phyloP scores from a whole-genome alignment of 1,140 invertebrate genomes.

The Pogonus chalceus region DNA sequence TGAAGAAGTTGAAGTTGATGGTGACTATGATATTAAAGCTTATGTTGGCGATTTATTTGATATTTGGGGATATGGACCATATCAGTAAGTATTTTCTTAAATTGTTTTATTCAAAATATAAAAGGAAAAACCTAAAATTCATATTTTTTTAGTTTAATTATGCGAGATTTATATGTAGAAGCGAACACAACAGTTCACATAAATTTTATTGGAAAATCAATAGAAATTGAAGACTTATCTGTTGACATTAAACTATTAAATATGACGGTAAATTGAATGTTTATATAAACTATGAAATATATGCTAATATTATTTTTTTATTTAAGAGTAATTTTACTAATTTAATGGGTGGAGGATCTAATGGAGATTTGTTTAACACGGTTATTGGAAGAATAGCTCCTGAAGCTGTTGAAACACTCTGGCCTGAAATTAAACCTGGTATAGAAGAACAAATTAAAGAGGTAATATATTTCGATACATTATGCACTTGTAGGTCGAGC shows the following conservation, averaged over 20 bases:
- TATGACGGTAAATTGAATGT: not conserved
- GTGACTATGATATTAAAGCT: constrained; percentile 26
- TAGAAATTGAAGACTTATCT: too few species aligned
- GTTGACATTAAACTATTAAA: too few species aligned
- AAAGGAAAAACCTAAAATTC: too few species aligned
- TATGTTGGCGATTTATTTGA: constrained; percentile 23
- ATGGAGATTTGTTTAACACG: constrained; percentile 29
- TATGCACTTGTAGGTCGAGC: too few species aligned
- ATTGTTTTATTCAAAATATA: not conserved
- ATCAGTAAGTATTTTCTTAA: constrained; percentile 22
- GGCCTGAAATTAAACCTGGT: constrained; percentile 30
- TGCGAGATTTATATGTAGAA: not conserved
- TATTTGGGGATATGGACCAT: constrained; percentile 28
- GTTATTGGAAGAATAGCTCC: constrained; percentile 29
- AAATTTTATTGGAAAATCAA: not conserved
- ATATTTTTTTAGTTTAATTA: not conserved
- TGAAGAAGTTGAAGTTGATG: constrained; percentile 24
- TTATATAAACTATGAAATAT: not conserved
- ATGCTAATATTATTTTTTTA: not conserved
- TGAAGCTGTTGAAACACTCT: constrained; percentile 31
- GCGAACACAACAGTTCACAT: not conserved
- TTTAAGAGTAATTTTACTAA: constrained; percentile 31
- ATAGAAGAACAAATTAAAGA: constrained; percentile 28
- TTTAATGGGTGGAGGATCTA: constrained; percentile 27
- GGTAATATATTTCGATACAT: too few species aligned